These are phyloP conservation scores for Acanthosepion lycidas DNA, from an alignment of 2,888 invertebrate species.

Conservation along the genomic window DNA sequence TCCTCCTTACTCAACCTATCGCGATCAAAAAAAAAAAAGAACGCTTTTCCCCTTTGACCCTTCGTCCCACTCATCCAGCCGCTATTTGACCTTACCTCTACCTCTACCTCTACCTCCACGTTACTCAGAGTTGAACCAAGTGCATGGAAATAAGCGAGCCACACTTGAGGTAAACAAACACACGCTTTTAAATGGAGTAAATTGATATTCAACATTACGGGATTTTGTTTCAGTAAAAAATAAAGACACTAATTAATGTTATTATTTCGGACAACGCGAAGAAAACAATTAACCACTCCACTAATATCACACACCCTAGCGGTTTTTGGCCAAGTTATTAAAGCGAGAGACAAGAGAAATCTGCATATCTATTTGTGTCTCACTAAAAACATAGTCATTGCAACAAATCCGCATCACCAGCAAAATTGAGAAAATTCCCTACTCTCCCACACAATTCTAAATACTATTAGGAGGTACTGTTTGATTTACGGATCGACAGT, in stretches of 20 bases:
- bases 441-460: no score
- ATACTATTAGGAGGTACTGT: no score
- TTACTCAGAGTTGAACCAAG: background rate
- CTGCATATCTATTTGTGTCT: background rate
- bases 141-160: background rate
- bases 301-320: background rate
- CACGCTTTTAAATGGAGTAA: background rate
- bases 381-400: background rate
- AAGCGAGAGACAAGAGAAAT: background rate
- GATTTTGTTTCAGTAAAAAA: background rate
- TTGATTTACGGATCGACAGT: no score
- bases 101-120: background rate
- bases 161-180: slow-evolving; percentile 17
- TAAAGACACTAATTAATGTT: background rate
- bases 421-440: no score
- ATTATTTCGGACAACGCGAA: background rate
- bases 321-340: background rate
- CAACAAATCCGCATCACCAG: background rate
- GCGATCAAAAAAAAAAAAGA: background rate
- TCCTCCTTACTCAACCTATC: no score
- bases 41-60: background rate
- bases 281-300: background rate
- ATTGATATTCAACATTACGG: background rate
- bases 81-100: background rate
- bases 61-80: background rate